Conservation (phyloP, 2,113 vertebrate species). For the Tetrao urogallus region DNA sequence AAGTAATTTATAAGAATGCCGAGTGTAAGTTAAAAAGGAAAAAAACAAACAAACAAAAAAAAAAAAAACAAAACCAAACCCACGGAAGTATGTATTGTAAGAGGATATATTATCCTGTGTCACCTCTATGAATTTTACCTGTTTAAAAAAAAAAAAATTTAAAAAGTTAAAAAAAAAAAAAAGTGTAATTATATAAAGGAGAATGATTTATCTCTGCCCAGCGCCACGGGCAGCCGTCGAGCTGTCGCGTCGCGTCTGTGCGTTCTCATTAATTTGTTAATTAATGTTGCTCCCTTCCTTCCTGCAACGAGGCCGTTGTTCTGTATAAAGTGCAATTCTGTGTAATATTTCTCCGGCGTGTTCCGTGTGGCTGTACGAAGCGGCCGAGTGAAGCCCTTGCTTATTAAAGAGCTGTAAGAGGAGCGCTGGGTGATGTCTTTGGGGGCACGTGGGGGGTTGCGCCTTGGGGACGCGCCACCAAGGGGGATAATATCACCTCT, state of each 20-base stretch:
- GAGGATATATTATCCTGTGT: slow-evolving; percentile 88
- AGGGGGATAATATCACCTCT: background rate
- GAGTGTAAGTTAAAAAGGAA: slow-evolving; percentile 81
- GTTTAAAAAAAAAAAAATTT: slow-evolving; percentile 3
- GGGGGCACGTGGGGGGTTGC: background rate
- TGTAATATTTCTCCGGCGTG: slow-evolving; percentile 78
- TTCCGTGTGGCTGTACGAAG: slow-evolving; percentile 82
- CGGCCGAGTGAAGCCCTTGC: slow-evolving; percentile 72
- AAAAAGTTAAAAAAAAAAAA: background rate
- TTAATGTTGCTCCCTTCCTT: background rate
- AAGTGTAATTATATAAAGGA: slow-evolving; percentile 70
- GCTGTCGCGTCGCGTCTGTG: slow-evolving; percentile 62
- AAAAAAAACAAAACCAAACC: background rate
- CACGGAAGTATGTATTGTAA: slow-evolving; percentile 79
- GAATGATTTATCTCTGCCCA: slow-evolving; percentile 70
- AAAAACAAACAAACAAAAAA: background rate
- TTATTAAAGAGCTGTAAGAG: slow-evolving; percentile 85
- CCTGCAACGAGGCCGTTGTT: slow-evolving; percentile 51
- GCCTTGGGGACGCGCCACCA: background rate
- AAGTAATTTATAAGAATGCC: slow-evolving; percentile 88
- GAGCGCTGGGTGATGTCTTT: background rate
- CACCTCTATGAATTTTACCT: slow-evolving; percentile 68
- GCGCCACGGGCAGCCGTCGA: slow-evolving; percentile 61
- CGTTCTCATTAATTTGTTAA: background rate
- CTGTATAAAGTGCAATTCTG: slow-evolving; percentile 80